Percentiles rank a stretch among this genome's conserved stretches.
These are phyloP conservation scores for Bujurquina vittata DNA, from an alignment of 2,113 vertebrate species.

Conservation along the genomic window DNA sequence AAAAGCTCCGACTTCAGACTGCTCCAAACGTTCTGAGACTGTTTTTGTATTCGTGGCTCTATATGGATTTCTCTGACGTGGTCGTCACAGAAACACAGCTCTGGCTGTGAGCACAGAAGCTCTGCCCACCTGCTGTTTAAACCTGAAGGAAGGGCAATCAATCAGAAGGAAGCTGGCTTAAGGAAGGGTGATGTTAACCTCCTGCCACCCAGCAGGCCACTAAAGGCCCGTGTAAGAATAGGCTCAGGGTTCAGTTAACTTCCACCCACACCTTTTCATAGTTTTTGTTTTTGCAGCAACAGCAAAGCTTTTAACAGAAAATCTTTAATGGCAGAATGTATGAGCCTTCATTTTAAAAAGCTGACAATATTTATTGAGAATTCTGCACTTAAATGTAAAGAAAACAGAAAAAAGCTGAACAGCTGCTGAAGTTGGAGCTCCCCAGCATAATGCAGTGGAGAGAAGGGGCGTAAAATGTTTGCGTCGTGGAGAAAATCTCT, in stretches of 20 bases:
- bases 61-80: background rate
- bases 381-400: background rate
- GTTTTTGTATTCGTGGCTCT: background rate
- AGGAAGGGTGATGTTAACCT: too few relatives aligned
- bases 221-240: too few relatives aligned
- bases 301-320: background rate
- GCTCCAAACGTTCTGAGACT: background rate
- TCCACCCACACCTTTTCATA: too few relatives aligned
- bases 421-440: background rate
- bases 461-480: background rate
- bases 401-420: background rate
- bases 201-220: too few relatives aligned
- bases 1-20: background rate
- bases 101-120: background rate
- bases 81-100: background rate
- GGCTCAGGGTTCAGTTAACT: too few relatives aligned
- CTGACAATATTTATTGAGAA: background rate
- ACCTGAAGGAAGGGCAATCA: background rate
- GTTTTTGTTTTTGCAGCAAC: background rate
- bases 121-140: background rate
- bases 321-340: background rate
- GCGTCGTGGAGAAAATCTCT: background rate
- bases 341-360: background rate
- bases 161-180: background rate
- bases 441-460: background rate